phyloP scores from a whole-genome alignment of 2,888 invertebrate species.

The Nomada fabriciana region DNA sequence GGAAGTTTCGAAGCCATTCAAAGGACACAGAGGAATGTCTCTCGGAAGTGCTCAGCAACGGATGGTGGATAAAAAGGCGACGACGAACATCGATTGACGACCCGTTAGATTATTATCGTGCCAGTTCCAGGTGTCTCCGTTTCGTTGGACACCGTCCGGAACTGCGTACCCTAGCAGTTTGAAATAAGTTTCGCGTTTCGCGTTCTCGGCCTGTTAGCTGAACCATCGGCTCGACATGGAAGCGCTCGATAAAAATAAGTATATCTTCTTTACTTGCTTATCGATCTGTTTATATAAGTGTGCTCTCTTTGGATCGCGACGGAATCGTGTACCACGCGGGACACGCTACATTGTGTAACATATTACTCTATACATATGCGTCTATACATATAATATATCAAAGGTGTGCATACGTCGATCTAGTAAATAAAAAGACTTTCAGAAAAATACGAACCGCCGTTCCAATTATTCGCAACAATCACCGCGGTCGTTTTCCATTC shows the following conservation, averaged over 20 bases:
- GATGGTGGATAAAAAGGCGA: neutral
- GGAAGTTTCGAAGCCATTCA: neutral
- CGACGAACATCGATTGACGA: conserved; percentile 12
- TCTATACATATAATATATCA: conserved; percentile 28
- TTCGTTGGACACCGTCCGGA: neutral
- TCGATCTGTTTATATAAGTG: conserved; percentile 57
- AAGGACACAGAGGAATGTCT: neutral
- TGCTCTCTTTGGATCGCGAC: conserved; percentile 53
- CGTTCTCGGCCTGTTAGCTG: conserved; percentile 3
- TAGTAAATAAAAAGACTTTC: conserved; percentile 24
- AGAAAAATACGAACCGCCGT: neutral
- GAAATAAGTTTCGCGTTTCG: conserved; percentile 15
- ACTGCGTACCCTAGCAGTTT: neutral
- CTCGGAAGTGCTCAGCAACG: conserved; percentile 34
- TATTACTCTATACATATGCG: conserved; percentile 15
- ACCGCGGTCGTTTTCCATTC: neutral
- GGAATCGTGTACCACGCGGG: conserved; percentile 25
- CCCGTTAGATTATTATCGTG: neutral
- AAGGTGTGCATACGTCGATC: conserved; percentile 20
- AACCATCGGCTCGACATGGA: conserved; percentile 1
- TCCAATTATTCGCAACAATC: conserved; percentile 5
- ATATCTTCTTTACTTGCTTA: conserved; percentile 56
- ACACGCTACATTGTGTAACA: conserved; percentile 22
- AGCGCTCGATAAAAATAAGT: conserved; percentile 39
- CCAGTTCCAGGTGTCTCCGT: neutral